Percentiles rank a stretch among this genome's conserved stretches.
These are phyloP conservation scores for Hydraecia micacea DNA, from an alignment of 2,888 invertebrate genomes.

Conservation along the genomic window DNA sequence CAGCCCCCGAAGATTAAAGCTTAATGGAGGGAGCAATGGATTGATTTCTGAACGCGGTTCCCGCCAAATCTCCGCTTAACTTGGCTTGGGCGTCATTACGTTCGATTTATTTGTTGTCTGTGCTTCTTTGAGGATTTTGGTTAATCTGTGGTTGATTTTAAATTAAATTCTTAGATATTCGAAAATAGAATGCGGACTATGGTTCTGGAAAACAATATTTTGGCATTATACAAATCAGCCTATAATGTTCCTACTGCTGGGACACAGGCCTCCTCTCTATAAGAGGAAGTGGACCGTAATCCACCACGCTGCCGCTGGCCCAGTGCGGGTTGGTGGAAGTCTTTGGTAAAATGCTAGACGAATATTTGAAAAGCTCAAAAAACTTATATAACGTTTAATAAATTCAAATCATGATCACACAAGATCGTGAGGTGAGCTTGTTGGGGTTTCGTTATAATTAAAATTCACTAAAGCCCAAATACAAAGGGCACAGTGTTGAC, in stretches of 20 bases:
- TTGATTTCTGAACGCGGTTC: slow-evolving; percentile 87
- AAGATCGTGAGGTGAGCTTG: slow-evolving; percentile 27
- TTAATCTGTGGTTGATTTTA: slow-evolving; percentile 51
- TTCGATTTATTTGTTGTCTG: slow-evolving; percentile 69
- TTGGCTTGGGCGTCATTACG: slow-evolving; percentile 67
- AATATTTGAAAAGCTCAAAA: slow-evolving; percentile 6
- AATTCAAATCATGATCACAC: slow-evolving; percentile 51
- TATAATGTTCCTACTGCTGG: not conserved
- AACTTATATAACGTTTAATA: not conserved
- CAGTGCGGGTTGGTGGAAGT: not conserved
- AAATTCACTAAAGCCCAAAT: slow-evolving; percentile 50
- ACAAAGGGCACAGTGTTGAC: slow-evolving; percentile 73
- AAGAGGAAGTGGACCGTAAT: too few species aligned
- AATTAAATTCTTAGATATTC: slow-evolving; percentile 42
- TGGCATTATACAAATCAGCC: not conserved
- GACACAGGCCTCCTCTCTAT: too few species aligned
- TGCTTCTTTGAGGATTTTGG: slow-evolving; percentile 55
- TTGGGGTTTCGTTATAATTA: slow-evolving; percentile 54
- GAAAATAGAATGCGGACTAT: slow-evolving; percentile 3
- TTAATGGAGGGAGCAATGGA: slow-evolving; percentile 87
- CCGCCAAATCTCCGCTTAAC: slow-evolving; percentile 79
- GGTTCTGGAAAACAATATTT: not conserved
- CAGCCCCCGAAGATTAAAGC: slow-evolving; percentile 89
- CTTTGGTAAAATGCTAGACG: not conserved
- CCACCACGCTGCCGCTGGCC: not conserved